Evolutionary conservation across 2,113 vertebrate genomes (phyloP).

Genomic region (Vombatus ursinus): DNA sequence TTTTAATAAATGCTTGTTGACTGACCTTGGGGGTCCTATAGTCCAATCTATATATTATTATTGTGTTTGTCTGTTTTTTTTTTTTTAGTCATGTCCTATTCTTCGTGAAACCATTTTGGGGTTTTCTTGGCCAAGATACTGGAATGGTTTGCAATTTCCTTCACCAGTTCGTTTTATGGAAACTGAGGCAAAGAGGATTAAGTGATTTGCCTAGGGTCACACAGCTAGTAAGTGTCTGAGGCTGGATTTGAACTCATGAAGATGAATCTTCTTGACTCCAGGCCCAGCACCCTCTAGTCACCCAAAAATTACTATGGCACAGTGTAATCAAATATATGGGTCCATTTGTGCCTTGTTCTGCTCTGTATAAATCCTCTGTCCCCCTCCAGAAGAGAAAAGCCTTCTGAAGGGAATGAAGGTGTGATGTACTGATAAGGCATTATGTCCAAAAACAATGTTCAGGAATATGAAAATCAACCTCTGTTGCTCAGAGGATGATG

Average conservation of each 20-base stretch:
- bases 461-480: background rate
- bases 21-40: background rate
- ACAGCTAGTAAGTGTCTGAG: background rate
- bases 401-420: slow-evolving; percentile 32
- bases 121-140: background rate
- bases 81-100: background rate
- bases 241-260: background rate
- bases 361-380: background rate
- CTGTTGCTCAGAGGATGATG: background rate
- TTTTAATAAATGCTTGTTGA: background rate
- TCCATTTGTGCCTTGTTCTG: background rate
- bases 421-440: slow-evolving; percentile 22
- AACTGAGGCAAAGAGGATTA: background rate
- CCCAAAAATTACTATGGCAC: background rate
- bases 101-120: background rate
- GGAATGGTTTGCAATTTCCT: background rate
- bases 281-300: background rate
- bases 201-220: background rate
- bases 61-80: background rate
- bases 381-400: background rate
- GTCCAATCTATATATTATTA: background rate
- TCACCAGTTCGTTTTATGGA: background rate
- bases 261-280: background rate
- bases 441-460: background rate
- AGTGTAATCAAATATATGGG: background rate